phyloP scores from a whole-genome alignment of 1,140 invertebrate species.

The Drosophila busckii region DNA sequence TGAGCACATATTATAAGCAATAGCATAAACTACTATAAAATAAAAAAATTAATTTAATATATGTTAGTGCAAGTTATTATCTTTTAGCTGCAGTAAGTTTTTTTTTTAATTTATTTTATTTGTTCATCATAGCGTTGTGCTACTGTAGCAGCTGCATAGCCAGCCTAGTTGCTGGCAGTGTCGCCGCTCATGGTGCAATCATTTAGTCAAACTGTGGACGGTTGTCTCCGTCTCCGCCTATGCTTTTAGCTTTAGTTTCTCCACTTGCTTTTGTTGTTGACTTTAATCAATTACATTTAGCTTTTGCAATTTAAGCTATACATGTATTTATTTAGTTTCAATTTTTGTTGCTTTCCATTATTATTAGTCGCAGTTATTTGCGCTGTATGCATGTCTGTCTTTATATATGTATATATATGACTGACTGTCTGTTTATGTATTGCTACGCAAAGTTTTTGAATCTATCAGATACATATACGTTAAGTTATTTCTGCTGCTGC shows the following conservation, averaged over 20 bases:
- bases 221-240: slow-evolving; percentile 18
- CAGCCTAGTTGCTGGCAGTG: too few relatives aligned
- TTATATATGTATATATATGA: slow-evolving; percentile 15
- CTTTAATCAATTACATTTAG: slow-evolving; percentile 74
- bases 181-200: slow-evolving; percentile 69
- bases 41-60: too few relatives aligned
- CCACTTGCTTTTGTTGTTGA: slow-evolving; percentile 40
- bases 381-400: slow-evolving; percentile 16
- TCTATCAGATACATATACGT: slow-evolving; percentile 44
- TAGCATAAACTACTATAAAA: too few relatives aligned
- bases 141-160: too few relatives aligned
- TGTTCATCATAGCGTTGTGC: too few relatives aligned
- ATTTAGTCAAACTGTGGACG: slow-evolving; percentile 65
- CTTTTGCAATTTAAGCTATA: slow-evolving; percentile 75
- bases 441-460: too few relatives aligned
- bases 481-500: slow-evolving; percentile 37
- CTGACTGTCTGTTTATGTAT: slow-evolving; percentile 1
- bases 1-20: too few relatives aligned
- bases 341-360: slow-evolving; percentile 63
- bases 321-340: slow-evolving; percentile 77
- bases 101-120: too few relatives aligned
- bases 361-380: slow-evolving; percentile 58
- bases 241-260: slow-evolving; percentile 11
- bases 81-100: slow-evolving; percentile 20
- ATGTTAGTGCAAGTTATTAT: too few relatives aligned